Evolutionary conservation across 2,888 invertebrate genomes (phyloP).

Genomic region (Gryllus longicercus): DNA sequence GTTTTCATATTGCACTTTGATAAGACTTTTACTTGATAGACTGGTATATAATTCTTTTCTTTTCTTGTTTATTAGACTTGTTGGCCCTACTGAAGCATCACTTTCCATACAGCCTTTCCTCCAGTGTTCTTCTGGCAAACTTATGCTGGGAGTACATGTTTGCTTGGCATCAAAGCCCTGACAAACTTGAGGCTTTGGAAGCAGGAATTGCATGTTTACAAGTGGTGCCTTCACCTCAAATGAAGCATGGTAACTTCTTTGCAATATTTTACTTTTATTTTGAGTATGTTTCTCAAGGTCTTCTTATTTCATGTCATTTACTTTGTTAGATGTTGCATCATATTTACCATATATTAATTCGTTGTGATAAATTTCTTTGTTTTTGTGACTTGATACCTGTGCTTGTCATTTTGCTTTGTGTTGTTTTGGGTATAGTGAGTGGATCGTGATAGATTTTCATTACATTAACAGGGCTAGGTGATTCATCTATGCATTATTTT

Average conservation of each 20-base stretch:
- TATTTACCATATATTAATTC: too few species aligned
- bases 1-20: too few species aligned
- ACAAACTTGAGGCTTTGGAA: slow-evolving; percentile 61
- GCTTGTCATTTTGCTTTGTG: too few species aligned
- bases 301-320: too few species aligned
- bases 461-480: too few species aligned
- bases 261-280: background rate
- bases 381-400: too few species aligned
- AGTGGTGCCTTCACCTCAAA: slow-evolving; percentile 61
- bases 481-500: too few species aligned
- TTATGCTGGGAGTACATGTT: slow-evolving; percentile 90
- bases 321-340: too few species aligned
- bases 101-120: slow-evolving; percentile 81
- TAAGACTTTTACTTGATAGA: background rate
- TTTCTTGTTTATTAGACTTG: slow-evolving; percentile 23
- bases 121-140: slow-evolving; percentile 75
- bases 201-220: slow-evolving; percentile 69
- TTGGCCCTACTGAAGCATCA: slow-evolving; percentile 60
- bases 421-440: too few species aligned
- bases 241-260: slow-evolving; percentile 56
- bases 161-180: slow-evolving; percentile 77
- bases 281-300: background rate
- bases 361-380: too few species aligned
- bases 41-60: background rate
- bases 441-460: too few species aligned